Percentiles rank a stretch among this genome's conserved stretches.
Evolutionary conservation across 1,140 invertebrate genomes (phyloP).

Genomic region (Mamestra configurata): DNA sequence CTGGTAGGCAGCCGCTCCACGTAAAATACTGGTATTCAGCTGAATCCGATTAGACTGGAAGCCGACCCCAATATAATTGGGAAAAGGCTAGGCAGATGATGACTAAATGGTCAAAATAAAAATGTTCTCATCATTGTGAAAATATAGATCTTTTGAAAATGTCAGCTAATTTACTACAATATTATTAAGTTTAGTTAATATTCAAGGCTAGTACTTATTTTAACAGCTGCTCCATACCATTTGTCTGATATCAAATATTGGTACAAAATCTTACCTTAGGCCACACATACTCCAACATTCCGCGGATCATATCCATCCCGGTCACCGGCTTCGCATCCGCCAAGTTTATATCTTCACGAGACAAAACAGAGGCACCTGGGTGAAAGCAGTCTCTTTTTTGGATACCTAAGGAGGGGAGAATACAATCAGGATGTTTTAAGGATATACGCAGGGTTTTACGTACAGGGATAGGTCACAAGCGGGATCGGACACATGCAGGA

Average conservation of each 20-base stretch:
- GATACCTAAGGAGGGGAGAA: slow-evolving; percentile 87
- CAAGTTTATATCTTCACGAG: slow-evolving; percentile 90
- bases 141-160: background rate
- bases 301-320: slow-evolving; percentile 94
- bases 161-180: background rate
- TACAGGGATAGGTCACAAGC: slow-evolving; percentile 50
- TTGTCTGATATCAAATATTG: background rate
- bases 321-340: slow-evolving; percentile 90
- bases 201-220: slow-evolving; percentile 5
- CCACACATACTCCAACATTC: slow-evolving; percentile 98
- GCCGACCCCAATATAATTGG: too few relatives aligned
- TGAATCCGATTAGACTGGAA: too few relatives aligned
- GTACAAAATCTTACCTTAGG: slow-evolving; percentile 91
- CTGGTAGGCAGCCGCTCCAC: too few relatives aligned
- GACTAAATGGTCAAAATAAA: too few relatives aligned
- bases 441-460: slow-evolving; percentile 18
- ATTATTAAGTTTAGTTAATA: background rate
- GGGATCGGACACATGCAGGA: slow-evolving; percentile 38
- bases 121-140: background rate
- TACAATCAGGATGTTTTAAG: slow-evolving; percentile 70
- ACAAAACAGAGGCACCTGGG: slow-evolving; percentile 93
- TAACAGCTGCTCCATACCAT: slow-evolving; percentile 27
- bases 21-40: too few relatives aligned
- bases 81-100: too few relatives aligned
- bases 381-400: slow-evolving; percentile 96